phyloP scores from a whole-genome alignment of 2,797 vertebrate species.

The Oophaga sylvatica region DNA sequence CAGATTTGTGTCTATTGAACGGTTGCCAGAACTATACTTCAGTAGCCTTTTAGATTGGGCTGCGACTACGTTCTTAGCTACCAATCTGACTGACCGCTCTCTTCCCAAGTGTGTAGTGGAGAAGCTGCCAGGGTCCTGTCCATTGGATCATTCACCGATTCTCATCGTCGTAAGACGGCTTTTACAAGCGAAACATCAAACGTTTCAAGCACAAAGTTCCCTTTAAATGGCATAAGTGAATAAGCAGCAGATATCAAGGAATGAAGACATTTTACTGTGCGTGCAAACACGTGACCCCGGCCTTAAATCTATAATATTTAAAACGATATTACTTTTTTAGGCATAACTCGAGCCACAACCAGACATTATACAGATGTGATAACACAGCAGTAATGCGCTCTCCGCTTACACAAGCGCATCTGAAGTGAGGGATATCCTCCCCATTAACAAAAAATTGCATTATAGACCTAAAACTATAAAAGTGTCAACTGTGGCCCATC shows the following conservation, averaged over 20 bases:
- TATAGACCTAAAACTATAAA: conserved; percentile 32
- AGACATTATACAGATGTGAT: not conserved
- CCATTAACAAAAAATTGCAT: not conserved
- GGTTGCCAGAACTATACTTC: too few species aligned
- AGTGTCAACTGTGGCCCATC: not conserved
- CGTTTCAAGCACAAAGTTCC: not conserved
- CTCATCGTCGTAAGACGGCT: too few species aligned
- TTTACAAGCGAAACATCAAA: too few species aligned
- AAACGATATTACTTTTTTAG: not conserved
- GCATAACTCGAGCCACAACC: not conserved
- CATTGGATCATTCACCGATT: too few species aligned
- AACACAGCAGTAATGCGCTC: not conserved
- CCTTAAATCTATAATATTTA: not conserved
- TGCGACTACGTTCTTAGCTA: too few species aligned
- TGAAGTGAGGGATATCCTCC: not conserved
- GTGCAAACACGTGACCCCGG: too few species aligned
- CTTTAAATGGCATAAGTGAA: not conserved
- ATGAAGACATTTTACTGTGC: not conserved
- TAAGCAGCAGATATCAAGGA: not conserved
- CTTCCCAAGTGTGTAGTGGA: too few species aligned
- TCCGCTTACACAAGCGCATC: conserved; percentile 7
- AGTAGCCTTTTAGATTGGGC: too few species aligned
- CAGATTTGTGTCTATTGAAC: too few species aligned
- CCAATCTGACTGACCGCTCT: too few species aligned
- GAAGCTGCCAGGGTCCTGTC: too few species aligned